Percentiles rank a stretch among this genome's conserved stretches.
phyloP scores from a whole-genome alignment of 1,140 invertebrate species.

The Cyclina sinensis region DNA sequence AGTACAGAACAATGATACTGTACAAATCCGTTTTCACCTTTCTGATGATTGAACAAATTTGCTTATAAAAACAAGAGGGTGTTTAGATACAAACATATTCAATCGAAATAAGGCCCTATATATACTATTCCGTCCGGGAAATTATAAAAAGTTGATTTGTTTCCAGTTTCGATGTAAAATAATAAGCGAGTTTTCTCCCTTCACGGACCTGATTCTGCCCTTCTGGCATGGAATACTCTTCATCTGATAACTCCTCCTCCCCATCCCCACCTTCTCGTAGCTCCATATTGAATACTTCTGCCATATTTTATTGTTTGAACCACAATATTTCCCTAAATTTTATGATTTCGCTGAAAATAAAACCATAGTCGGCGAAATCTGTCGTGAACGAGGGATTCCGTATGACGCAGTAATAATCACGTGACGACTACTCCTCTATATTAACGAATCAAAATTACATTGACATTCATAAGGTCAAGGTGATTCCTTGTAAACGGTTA shows the following conservation, averaged over 20 bases:
- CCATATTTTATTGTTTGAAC: slow-evolving; percentile 76
- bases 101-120: no score
- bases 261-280: slow-evolving; percentile 91
- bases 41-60: no score
- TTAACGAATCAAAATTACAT: not conserved
- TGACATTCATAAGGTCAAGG: not conserved
- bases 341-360: slow-evolving; percentile 14
- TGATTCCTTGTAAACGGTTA: not conserved
- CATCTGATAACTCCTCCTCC: slow-evolving; percentile 90
- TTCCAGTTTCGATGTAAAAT: slow-evolving; percentile 15
- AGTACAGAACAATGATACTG: no score
- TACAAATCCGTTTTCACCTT: no score
- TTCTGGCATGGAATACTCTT: slow-evolving; percentile 85
- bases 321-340: slow-evolving; percentile 10
- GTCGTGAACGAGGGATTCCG: slow-evolving; percentile 71
- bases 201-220: slow-evolving; percentile 67
- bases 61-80: no score
- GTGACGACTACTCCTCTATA: slow-evolving; percentile 51
- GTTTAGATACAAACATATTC: no score
- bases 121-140: no score
- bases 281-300: slow-evolving; percentile 95
- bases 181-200: not conserved
- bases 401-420: slow-evolving; percentile 64
- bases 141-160: not conserved
- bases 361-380: slow-evolving; percentile 58